Conservation (phyloP, 2,113 vertebrate genomes). For the Malurus cyaneus region DNA sequence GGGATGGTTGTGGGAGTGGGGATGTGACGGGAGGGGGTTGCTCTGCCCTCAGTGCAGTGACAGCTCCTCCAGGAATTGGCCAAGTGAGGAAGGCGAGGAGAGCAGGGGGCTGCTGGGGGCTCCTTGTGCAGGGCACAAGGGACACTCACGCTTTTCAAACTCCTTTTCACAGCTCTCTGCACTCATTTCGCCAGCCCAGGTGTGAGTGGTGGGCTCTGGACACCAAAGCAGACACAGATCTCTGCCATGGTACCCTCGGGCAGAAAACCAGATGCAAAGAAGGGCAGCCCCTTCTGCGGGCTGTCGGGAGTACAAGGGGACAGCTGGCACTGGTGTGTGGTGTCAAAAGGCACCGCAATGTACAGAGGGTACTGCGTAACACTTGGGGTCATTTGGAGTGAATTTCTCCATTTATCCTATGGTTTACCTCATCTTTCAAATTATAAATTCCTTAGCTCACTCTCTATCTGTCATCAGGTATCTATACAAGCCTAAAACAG, state of each 20-base stretch:
- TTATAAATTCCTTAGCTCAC: background rate
- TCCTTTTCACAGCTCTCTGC: background rate
- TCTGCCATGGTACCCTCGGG: background rate
- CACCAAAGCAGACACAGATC: background rate
- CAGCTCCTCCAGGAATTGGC: background rate
- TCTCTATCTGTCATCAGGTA: background rate
- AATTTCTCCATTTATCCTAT: background rate
- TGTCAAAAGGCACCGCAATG: background rate
- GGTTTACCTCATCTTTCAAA: background rate
- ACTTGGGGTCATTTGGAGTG: background rate
- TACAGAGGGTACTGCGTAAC: accelerated
- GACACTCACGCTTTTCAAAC: background rate
- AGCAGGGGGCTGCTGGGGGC: accelerated
- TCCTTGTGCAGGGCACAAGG: background rate
- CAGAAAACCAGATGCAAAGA: background rate
- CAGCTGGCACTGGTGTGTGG: background rate
- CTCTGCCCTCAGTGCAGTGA: background rate
- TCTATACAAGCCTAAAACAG: background rate
- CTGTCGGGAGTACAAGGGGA: too few species aligned
- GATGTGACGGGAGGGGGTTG: background rate
- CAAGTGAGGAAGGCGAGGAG: background rate
- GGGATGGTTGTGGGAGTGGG: background rate
- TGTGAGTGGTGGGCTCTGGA: background rate
- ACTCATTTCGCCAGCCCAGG: background rate
- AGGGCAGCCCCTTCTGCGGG: background rate